phyloP scores from a whole-genome alignment of 2,888 invertebrate genomes.

The Pyrocoelia pectoralis region DNA sequence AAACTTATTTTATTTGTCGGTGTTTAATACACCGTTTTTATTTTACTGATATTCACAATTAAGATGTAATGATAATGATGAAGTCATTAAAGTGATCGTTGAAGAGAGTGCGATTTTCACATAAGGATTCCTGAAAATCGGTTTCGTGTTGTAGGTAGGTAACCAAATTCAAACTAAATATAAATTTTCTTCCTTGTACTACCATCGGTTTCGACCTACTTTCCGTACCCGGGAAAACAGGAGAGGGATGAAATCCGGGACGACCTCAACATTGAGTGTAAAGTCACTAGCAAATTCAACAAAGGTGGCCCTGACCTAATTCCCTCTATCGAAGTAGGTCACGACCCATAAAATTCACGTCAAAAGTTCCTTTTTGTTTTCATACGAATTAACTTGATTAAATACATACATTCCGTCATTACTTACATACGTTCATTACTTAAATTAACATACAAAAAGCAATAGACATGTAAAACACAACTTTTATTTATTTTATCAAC shows the following conservation, averaged over 20 bases:
- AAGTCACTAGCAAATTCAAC: conserved; percentile 19
- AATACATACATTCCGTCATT: conserved; percentile 1
- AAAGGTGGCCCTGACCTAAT: conserved; percentile 28
- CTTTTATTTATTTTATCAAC: too few species aligned
- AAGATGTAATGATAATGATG: too few species aligned
- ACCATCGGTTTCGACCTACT: conserved; percentile 27
- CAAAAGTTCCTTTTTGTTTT: background rate
- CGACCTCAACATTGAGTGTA: conserved; percentile 32
- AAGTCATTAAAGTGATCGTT: too few species aligned
- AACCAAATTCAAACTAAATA: conserved; percentile 27
- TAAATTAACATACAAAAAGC: too few species aligned
- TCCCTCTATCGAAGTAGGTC: conserved; percentile 28
- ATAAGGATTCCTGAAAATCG: background rate
- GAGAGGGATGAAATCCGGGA: conserved; percentile 34
- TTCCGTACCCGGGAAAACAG: conserved; percentile 22
- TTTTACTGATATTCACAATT: background rate
- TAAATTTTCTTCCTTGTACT: conserved; percentile 24
- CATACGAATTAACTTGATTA: too few species aligned
- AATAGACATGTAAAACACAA: too few species aligned
- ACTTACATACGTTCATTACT: too few species aligned
- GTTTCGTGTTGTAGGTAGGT: conserved; percentile 5
- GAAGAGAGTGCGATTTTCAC: background rate
- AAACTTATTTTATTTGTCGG: background rate
- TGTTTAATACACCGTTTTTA: background rate
- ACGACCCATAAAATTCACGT: conserved; percentile 19